Conservation (phyloP, 2,797 vertebrate species). For the Sternotherus odoratus region DNA sequence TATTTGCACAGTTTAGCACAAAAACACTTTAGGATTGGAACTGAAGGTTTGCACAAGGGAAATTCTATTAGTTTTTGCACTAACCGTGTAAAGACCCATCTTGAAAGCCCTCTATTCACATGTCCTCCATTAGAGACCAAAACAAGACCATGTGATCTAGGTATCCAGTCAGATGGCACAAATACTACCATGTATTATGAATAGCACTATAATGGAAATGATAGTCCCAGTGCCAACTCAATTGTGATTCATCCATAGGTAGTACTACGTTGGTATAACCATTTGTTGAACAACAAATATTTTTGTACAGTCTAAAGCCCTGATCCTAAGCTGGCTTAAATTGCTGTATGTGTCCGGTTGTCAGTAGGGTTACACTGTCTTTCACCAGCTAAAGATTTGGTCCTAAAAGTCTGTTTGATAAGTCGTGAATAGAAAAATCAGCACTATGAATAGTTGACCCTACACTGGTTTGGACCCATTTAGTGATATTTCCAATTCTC, state of each 20-base stretch:
- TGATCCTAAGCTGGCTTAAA: not conserved
- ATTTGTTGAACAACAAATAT: not conserved
- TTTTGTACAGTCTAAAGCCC: not conserved
- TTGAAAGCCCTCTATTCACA: not conserved
- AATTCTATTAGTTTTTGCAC: not conserved
- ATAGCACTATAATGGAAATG: not conserved
- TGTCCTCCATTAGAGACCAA: not conserved
- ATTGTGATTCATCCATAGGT: not conserved
- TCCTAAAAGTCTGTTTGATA: not conserved
- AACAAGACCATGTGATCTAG: not conserved
- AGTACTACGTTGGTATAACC: not conserved
- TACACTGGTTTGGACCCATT: not conserved
- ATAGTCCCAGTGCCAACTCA: not conserved
- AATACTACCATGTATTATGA: not conserved
- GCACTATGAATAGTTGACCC: too few species aligned
- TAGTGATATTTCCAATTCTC: not conserved
- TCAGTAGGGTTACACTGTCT: not conserved
- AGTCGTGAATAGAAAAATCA: not conserved
- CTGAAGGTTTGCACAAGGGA: not conserved
- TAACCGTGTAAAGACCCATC: not conserved
- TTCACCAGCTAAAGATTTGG: not conserved
- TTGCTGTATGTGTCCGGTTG: not conserved
- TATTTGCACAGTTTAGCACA: not conserved
- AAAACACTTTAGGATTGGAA: not conserved
- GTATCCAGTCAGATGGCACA: not conserved